These are phyloP conservation scores for Metopolophium dirhodum DNA, from an alignment of 1,140 invertebrate genomes.

Conservation along the genomic window DNA sequence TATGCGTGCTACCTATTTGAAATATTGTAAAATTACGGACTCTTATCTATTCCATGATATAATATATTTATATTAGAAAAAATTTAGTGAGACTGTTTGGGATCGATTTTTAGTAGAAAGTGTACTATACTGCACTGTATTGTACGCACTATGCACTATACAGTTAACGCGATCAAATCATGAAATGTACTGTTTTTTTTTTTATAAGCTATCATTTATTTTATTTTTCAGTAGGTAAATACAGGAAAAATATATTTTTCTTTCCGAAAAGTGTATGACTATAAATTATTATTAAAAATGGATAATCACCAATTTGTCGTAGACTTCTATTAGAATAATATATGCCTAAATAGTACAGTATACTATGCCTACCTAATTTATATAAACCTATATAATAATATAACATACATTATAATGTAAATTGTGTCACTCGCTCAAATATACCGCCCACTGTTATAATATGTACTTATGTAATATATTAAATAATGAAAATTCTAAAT, in stretches of 20 bases:
- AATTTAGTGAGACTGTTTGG: background rate
- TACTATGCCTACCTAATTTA: background rate
- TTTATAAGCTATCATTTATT: background rate
- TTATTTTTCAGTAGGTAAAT: background rate
- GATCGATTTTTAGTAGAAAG: background rate
- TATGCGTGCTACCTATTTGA: background rate
- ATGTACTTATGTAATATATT: background rate
- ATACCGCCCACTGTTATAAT: slow-evolving; percentile 4
- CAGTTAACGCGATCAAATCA: background rate
- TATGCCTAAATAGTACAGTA: background rate
- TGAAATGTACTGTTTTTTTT: background rate
- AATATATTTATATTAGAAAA: background rate
- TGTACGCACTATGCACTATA: background rate
- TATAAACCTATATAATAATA: background rate
- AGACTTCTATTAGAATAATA: background rate
- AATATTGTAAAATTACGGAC: background rate
- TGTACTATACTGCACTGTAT: background rate
- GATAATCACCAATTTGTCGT: slow-evolving; percentile 43
- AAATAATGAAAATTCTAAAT: background rate
- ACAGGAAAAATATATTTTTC: background rate
- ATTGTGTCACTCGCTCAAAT: background rate
- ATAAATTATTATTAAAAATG: background rate
- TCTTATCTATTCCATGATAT: background rate
- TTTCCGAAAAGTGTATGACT: background rate
- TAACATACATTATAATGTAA: background rate